Conservation (phyloP, 2,888 invertebrate species). For the Lasioglossum morio region DNA sequence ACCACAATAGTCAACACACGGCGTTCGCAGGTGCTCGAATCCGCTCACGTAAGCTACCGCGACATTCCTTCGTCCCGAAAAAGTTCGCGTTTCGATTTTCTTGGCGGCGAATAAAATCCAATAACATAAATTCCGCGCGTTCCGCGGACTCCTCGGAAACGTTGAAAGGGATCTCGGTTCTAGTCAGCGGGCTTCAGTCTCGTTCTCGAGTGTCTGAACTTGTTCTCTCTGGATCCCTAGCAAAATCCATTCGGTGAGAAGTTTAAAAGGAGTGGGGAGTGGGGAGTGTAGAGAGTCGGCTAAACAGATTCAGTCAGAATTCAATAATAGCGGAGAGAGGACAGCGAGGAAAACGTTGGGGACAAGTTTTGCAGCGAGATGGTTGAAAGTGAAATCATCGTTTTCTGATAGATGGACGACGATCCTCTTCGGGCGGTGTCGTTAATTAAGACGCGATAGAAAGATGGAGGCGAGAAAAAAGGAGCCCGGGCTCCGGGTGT, state of each 20-base stretch:
- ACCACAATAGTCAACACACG: neutral
- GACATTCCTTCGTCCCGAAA: neutral
- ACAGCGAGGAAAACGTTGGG: neutral
- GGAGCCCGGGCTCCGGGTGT: neutral
- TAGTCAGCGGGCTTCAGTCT: neutral
- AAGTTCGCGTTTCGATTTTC: neutral
- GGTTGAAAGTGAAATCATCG: constrained; percentile 38
- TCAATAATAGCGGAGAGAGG: constrained; percentile 12
- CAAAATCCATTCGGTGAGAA: constrained; percentile 28
- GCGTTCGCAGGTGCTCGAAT: neutral
- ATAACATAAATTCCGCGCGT: neutral
- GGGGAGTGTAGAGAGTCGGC: neutral
- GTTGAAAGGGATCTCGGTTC: neutral
- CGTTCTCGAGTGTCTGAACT: neutral
- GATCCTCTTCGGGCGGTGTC: constrained; percentile 33
- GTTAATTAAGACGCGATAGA: constrained; percentile 70
- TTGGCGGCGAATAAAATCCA: neutral
- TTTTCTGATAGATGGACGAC: constrained; percentile 4
- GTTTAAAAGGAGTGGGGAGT: neutral
- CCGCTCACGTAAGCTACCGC: neutral
- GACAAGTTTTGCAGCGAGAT: constrained; percentile 3
- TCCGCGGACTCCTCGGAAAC: neutral
- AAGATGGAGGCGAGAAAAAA: constrained; percentile 10
- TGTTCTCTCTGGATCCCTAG: neutral
- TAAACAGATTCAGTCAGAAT: constrained; percentile 6